Base-by-base conservation (phyloP, 2,113 vertebrate species). In the Triplophysa tibetana region DNA sequence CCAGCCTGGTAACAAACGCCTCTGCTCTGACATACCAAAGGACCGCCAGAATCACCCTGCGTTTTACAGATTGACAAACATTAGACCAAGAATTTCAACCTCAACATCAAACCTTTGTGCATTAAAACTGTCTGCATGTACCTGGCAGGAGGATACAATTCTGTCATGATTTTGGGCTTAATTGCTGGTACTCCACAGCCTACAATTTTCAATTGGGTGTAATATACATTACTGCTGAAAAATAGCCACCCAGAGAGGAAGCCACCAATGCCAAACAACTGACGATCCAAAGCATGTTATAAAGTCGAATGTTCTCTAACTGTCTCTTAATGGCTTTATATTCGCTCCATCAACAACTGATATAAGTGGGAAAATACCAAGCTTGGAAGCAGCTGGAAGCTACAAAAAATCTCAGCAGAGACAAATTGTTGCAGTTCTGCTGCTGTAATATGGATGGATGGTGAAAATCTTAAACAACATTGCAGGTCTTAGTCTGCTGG, bases 31-130 rank as follows among this genome's bases (percentile, higher is more conserved):
- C 93, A 95, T 76, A 95, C 92, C 77, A 95, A 91, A 77, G 93
- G 94, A 21, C 94, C 94, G 75, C 94, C 93, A 24, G 93, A 95
- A 83, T 96, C 94, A 73, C 93, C 93, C 95, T 95, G 78, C 11
- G 83, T 82, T 84, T 5, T 2, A 38, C 29, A 26, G 4, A 75
- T 17, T 1, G 26, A 78, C n/a, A 81, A 3, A 38, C n/a, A 77
- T 77, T 0, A 12, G 19, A 16, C 2, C 33, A 38, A 38, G 33
- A 0, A 38, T 38, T 45, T 11, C 7, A 38, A 7, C 33, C 33
- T 45, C 43, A 1, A 45, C 43, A 45, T 45, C 11, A 45, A 45
- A 17, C 50, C 17, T 13, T 38, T 56, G 43, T 69, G 16, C 52
- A n/a, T 70, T 17, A n/a, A 50, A 29, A 58, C 21, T 43, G 38